A percentile compares a stretch with the other conserved stretches of the same genome.
phyloP scores from a whole-genome alignment of 2,888 invertebrate species.

The Cyclophora punctaria region DNA sequence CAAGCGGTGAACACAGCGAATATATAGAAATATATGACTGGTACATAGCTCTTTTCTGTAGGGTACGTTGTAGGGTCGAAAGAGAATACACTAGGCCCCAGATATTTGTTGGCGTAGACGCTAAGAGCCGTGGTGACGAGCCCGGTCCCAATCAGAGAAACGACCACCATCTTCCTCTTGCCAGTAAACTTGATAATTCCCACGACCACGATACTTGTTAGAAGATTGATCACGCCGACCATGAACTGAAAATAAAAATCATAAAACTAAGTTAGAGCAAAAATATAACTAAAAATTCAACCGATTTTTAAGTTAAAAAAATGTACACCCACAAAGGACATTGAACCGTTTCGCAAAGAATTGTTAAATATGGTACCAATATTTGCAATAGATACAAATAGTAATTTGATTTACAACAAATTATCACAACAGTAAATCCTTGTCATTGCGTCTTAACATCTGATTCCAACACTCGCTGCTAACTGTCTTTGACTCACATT shows the following conservation, averaged over 20 bases:
- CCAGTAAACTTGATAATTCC: slow-evolving; percentile 52
- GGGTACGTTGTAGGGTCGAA: slow-evolving; percentile 49
- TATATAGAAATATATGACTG: slow-evolving; percentile 46
- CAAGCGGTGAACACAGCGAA: slow-evolving; percentile 48
- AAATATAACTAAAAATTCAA: no score
- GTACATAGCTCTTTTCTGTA: slow-evolving; percentile 40
- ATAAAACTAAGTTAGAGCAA: no score
- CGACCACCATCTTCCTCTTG: slow-evolving; percentile 56
- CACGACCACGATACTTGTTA: slow-evolving; percentile 49
- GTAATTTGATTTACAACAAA: no score
- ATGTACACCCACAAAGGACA: no score
- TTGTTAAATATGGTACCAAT: no score
- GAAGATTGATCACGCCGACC: slow-evolving; percentile 54
- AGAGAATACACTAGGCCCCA: slow-evolving; percentile 49
- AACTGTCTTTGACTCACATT: no score
- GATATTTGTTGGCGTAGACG: slow-evolving; percentile 43
- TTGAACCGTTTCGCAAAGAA: no score
- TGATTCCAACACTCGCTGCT: no score
- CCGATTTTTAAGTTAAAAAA: no score
- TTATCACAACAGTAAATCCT: no score
- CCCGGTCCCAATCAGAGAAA: slow-evolving; percentile 49
- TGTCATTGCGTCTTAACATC: no score
- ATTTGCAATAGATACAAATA: no score
- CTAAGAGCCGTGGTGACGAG: slow-evolving; percentile 49
- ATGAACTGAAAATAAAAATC: slow-evolving; percentile 35